Conservation (phyloP, 1,140 invertebrate species). For the Euwallacea fornicatus region DNA sequence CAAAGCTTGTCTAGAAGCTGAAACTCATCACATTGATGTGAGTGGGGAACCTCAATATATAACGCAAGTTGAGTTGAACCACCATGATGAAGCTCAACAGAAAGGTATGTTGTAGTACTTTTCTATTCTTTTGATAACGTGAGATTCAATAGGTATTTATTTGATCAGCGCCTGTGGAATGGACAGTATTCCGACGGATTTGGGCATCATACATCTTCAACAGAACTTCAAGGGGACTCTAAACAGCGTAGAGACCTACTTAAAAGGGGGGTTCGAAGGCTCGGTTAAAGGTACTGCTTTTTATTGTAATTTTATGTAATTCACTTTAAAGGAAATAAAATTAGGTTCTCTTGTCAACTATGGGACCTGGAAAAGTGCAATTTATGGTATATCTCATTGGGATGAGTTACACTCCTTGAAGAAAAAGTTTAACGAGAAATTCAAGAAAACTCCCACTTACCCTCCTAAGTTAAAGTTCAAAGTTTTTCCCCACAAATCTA, state of each 20-base stretch:
- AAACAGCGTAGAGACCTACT: constrained; percentile 76
- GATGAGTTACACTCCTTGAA: constrained; percentile 66
- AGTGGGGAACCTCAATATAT: constrained; percentile 88
- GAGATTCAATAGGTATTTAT: constrained; percentile 60
- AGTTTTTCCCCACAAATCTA: constrained; percentile 61
- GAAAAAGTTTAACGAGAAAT: constrained; percentile 62
- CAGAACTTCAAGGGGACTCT: constrained; percentile 73
- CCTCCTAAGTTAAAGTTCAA: constrained; percentile 61
- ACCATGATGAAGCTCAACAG: constrained; percentile 75
- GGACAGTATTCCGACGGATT: constrained; percentile 84
- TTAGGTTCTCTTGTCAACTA: constrained; percentile 62
- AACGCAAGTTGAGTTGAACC: constrained; percentile 81
- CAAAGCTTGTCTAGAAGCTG: constrained; percentile 79
- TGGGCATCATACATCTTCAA: constrained; percentile 76
- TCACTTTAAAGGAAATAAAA: constrained; percentile 13
- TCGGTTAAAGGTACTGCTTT: constrained; percentile 14
- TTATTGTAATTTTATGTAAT: constrained; percentile 5
- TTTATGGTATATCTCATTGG: constrained; percentile 69
- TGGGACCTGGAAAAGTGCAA: constrained; percentile 81
- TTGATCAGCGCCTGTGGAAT: constrained; percentile 89
- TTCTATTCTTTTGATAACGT: constrained; percentile 29
- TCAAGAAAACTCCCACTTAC: constrained; percentile 62
- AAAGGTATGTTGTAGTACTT: constrained; percentile 53
- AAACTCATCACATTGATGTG: constrained; percentile 88
- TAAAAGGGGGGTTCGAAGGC: constrained; percentile 55